Conservation (phyloP, 2,888 invertebrate species). For the Platycheirus albimanus region DNA sequence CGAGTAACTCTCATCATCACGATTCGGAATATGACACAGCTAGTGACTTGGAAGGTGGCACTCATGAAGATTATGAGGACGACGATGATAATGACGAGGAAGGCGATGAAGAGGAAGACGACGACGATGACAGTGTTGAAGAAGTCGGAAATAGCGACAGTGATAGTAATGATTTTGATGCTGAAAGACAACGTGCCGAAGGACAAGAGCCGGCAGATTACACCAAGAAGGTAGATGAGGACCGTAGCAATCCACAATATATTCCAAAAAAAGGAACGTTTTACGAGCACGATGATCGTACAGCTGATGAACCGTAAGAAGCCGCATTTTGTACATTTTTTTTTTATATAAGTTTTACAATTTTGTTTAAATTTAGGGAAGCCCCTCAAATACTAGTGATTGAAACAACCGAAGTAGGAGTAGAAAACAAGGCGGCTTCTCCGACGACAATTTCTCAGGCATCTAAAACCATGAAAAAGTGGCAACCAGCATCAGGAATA, state of each 20-base stretch:
- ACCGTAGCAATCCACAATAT: slow-evolving; percentile 97
- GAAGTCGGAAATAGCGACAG: slow-evolving; percentile 77
- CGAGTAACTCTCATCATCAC: slow-evolving; percentile 82
- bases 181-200: slow-evolving; percentile 88
- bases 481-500: slow-evolving; percentile 82
- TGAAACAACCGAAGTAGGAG: slow-evolving; percentile 79
- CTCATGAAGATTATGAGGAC: slow-evolving; percentile 80
- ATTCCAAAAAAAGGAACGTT: slow-evolving; percentile 98
- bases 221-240: slow-evolving; percentile 93
- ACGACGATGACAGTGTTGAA: slow-evolving; percentile 77
- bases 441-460: slow-evolving; percentile 80
- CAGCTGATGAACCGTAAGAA: slow-evolving; percentile 87
- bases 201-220: slow-evolving; percentile 86
- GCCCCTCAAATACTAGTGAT: slow-evolving; percentile 75
- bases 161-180: slow-evolving; percentile 60
- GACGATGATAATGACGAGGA: slow-evolving; percentile 77
- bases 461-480: slow-evolving; percentile 82
- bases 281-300: slow-evolving; percentile 97
- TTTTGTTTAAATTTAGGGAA: slow-evolving; percentile 40
- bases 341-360: too few relatives aligned
- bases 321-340: neutral
- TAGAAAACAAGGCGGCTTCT: slow-evolving; percentile 77
- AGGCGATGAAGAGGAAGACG: slow-evolving; percentile 77
- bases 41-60: slow-evolving; percentile 82
- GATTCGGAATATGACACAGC: slow-evolving; percentile 83